phyloP scores from a whole-genome alignment of 2,888 invertebrate species.

The Eilema depressum region DNA sequence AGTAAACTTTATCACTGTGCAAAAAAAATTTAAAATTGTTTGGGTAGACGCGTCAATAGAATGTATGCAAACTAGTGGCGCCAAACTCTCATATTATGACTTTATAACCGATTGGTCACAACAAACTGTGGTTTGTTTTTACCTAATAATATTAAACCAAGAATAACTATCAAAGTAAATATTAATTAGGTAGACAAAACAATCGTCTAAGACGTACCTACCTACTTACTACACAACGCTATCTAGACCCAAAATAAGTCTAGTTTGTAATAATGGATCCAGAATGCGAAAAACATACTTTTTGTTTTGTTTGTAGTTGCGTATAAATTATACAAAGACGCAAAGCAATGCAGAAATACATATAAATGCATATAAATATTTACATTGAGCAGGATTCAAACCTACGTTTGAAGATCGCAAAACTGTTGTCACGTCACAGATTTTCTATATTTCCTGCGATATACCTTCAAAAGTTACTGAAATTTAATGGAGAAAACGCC shows the following conservation, averaged over 20 bases:
- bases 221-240: neutral
- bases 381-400: neutral
- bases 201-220: neutral
- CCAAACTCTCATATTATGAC: no score
- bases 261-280: no score
- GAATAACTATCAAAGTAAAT: neutral
- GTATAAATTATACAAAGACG: neutral
- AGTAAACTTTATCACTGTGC: no score
- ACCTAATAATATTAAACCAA: neutral
- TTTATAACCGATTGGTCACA: neutral
- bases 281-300: neutral
- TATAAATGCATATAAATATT: neutral
- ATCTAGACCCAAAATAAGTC: neutral
- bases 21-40: no score
- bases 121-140: neutral
- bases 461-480: no score
- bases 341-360: neutral
- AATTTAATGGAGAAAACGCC: no score
- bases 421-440: no score
- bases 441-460: no score
- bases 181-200: neutral
- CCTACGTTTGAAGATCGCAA: no score
- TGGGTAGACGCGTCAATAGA: no score
- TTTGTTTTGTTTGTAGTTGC: neutral
- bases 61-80: no score